Base-by-base conservation (phyloP, 2,888 invertebrate genomes). In the Sphaerophoria rueppellii region DNA sequence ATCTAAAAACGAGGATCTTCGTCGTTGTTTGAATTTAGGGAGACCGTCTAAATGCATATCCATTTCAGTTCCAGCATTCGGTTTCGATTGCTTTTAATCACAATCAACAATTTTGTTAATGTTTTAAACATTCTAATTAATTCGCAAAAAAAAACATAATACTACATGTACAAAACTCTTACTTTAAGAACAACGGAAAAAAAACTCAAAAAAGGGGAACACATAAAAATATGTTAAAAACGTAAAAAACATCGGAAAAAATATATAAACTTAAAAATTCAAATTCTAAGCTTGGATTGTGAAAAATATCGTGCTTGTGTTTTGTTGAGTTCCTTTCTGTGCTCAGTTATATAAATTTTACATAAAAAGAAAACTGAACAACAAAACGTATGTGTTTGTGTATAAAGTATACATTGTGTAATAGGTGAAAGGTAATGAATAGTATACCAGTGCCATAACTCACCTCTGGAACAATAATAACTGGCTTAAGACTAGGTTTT, bases 1-100 rank as follows among this genome's bases (percentile, higher is more conserved):
- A 89, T 91, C 90, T 89, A 93, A 91, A 85, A 91, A 91, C 87
- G 93, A 92, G 60, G 90, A 90, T 54, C 90, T 89, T 69, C 91
- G 90, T 35, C 90, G 88, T 85, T 90, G 88, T 71, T 88, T 89
- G 70, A 90, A 87, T 69, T 48, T 74, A 78, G 89, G 89, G 89
- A 91, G 91, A 86, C 88, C 89, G 87, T 90, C 90, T 87, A 88
- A 74, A 78, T 89, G 87, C 81, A 89, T 89, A 79, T 89, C 89
- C 72, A 85, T 79, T 87, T 90, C 89, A 71, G 86, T 79, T 87
- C 90, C 89, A 88, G 87, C 81, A 76, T 52, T 89, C 88, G 57
- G 60, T 82, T 74, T 86, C 14, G 35, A 55, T 69, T 48, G 46
- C 46, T 12, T 40, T 73, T 76, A 58, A n/a, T 75, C 67, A 86